A percentile compares a stretch with the other conserved stretches of the same genome.
phyloP scores from a whole-genome alignment of 92 coral and sea anemone genomes.

The Nematostella vectensis region DNA sequence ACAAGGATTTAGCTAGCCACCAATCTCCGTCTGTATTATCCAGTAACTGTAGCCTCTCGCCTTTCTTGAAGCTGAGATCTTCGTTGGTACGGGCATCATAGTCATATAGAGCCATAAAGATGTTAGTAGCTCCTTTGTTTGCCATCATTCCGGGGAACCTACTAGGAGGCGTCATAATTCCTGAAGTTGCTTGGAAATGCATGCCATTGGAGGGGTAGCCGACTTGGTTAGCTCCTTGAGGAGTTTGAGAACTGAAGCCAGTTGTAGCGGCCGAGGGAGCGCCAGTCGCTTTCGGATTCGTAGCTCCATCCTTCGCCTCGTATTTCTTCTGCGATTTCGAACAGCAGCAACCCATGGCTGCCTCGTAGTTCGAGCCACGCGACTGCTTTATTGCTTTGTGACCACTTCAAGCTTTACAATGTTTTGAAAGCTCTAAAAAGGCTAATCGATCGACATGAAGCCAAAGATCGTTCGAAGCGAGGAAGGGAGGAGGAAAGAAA shows the following conservation, averaged over 20 bases:
- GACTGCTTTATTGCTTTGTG: slow-evolving; percentile 6
- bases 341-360: slow-evolving; percentile 99
- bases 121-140: slow-evolving; percentile 34
- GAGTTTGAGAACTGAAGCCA: slow-evolving; percentile 1
- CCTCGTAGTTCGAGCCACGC: slow-evolving; percentile 25
- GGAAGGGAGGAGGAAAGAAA: slow-evolving; percentile 46
- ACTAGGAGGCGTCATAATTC: slow-evolving; percentile 9
- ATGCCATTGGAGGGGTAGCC: slow-evolving; percentile 17
- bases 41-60: slow-evolving; percentile 86
- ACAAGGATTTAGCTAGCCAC: slow-evolving; percentile 93
- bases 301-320: slow-evolving; percentile 35
- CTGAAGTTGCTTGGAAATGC: slow-evolving; percentile 23
- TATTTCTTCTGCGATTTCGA: slow-evolving; percentile 62
- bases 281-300: slow-evolving; percentile 30
- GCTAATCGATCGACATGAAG: slow-evolving; percentile 17
- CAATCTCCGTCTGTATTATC: slow-evolving; percentile 99
- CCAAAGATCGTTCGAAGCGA: slow-evolving; percentile 1
- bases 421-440: slow-evolving; percentile 16
- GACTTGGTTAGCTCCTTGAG: slow-evolving; percentile 3
- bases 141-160: slow-evolving; percentile 35
- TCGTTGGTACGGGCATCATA: slow-evolving; percentile 96
- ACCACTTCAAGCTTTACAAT: slow-evolving; percentile 3
- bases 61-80: slow-evolving; percentile 91
- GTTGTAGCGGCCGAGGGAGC: slow-evolving; percentile 17
- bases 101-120: slow-evolving; percentile 91